These are phyloP conservation scores for Ametastegia equiseti DNA, from an alignment of 2,888 invertebrate genomes.

Conservation along the genomic window DNA sequence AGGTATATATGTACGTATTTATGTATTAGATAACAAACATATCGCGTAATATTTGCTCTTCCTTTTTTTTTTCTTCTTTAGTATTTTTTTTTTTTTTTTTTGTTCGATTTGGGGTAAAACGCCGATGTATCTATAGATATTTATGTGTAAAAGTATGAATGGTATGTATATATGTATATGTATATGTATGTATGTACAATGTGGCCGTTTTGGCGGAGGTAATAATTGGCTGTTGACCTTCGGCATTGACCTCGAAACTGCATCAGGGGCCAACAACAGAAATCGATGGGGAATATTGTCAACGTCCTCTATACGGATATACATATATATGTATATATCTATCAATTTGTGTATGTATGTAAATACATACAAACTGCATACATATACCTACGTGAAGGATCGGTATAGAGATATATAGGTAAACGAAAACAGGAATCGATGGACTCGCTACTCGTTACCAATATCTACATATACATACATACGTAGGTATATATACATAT, in stretches of 20 bases:
- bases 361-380: no score
- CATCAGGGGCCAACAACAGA: background rate
- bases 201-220: background rate
- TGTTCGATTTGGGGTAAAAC: background rate
- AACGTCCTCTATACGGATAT: background rate
- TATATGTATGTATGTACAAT: background rate
- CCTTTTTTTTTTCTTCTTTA: background rate
- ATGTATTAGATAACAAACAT: background rate
- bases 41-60: background rate
- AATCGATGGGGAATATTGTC: constrained; percentile 43
- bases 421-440: constrained; percentile 8
- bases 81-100: background rate
- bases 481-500: background rate
- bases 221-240: constrained; percentile 43
- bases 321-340: no score
- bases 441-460: background rate
- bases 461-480: background rate
- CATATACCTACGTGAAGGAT: no score
- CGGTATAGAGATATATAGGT: no score
- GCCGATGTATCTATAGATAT: background rate
- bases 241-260: constrained; percentile 39
- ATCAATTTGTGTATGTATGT: no score
- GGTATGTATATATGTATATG: background rate
- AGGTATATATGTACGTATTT: background rate
- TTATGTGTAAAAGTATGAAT: background rate